Conservation (phyloP, 92 coral and sea anemone genomes). For the Bergia puertoricense region DNA sequence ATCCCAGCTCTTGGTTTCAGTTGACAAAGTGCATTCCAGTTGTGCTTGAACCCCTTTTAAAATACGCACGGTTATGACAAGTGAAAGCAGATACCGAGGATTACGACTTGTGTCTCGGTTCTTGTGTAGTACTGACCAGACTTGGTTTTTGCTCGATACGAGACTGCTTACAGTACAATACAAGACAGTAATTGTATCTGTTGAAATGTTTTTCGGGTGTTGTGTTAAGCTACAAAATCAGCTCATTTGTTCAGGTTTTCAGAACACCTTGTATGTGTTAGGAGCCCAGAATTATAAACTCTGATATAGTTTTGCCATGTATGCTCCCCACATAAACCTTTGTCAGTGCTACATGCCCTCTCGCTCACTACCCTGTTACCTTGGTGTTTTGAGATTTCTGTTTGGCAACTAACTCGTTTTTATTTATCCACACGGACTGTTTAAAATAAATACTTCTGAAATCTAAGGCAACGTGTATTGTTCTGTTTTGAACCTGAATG, state of each 20-base stretch:
- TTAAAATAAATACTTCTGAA: not conserved
- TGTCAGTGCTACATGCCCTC: not conserved
- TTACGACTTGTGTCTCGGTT: not conserved
- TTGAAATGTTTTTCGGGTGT: not conserved
- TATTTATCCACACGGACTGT: not conserved
- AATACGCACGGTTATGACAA: not conserved
- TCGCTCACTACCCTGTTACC: not conserved
- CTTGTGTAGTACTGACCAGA: too few species aligned
- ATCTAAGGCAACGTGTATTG: not conserved
- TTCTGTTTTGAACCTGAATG: not conserved
- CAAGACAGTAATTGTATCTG: not conserved
- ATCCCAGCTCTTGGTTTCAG: not conserved
- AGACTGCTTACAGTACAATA: not conserved
- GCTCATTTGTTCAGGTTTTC: too few species aligned
- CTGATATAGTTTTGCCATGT: not conserved
- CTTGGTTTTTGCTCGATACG: not conserved
- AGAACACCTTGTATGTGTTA: not conserved
- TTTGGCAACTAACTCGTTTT: not conserved
- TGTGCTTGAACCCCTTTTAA: not conserved
- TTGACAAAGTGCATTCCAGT: not conserved
- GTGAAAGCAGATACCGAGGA: not conserved
- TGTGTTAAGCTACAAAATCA: not conserved
- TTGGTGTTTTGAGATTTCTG: not conserved
- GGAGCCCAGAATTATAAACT: not conserved
- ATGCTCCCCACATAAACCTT: not conserved